Percentiles rank a stretch among this genome's conserved stretches.
Evolutionary conservation across 1,140 invertebrate genomes (phyloP).

Genomic region (Anastrepha ludens): DNA sequence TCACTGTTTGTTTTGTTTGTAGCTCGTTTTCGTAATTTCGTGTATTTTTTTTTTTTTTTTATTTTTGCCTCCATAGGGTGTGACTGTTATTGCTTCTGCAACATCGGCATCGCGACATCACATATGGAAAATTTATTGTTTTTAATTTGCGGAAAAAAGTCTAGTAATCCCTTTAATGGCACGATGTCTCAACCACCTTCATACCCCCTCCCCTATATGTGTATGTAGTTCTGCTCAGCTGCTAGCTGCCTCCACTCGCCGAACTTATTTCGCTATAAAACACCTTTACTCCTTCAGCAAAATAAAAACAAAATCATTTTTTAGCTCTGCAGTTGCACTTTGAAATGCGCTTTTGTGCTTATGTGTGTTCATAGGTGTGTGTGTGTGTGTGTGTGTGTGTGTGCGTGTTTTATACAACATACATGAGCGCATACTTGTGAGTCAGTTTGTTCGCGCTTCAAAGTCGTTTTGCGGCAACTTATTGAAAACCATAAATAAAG

Average conservation of each 20-base stretch:
- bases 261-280: not conserved
- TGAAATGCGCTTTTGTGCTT: not conserved
- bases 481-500: slow-evolving; percentile 74
- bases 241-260: not conserved
- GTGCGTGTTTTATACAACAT: not conserved
- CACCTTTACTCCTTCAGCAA: not conserved
- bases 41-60: not conserved
- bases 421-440: not conserved
- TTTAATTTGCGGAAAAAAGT: slow-evolving; percentile 66
- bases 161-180: slow-evolving; percentile 71
- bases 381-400: not conserved
- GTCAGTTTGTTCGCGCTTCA: slow-evolving; percentile 60
- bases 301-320: not conserved
- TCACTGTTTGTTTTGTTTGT: not conserved
- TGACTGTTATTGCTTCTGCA: slow-evolving; percentile 51
- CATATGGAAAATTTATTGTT: slow-evolving; percentile 68
- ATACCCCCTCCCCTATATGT: not conserved
- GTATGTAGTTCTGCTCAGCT: not conserved
- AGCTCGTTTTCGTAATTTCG: not conserved
- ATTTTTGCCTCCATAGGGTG: not conserved
- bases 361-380: not conserved
- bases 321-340: not conserved
- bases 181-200: not conserved
- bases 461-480: slow-evolving; percentile 64
- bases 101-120: slow-evolving; percentile 26